Conservation (phyloP, 1,140 invertebrate species). For the Bombus superbus region DNA sequence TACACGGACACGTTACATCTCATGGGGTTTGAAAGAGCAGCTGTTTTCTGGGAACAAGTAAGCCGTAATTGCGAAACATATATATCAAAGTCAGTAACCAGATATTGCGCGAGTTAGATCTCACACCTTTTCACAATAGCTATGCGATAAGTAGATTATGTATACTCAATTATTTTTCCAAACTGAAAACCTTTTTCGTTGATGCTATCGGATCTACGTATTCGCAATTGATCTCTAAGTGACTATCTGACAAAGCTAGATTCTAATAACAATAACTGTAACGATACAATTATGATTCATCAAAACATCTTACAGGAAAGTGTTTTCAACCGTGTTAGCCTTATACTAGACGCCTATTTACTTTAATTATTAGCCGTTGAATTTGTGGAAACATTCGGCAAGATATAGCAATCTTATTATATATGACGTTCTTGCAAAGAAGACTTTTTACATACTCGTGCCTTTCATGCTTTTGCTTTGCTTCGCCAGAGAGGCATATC, state of each 20-base stretch:
- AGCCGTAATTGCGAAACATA: slow-evolving; percentile 46
- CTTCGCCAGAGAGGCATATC: neutral
- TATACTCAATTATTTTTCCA: slow-evolving; percentile 20
- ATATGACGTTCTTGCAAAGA: too few species aligned
- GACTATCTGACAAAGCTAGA: too few species aligned
- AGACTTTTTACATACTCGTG: too few species aligned
- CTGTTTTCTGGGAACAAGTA: slow-evolving; percentile 48
- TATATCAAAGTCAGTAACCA: slow-evolving; percentile 54
- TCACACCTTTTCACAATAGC: slow-evolving; percentile 32
- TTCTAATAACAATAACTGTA: neutral
- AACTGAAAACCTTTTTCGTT: neutral
- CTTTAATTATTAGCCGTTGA: neutral
- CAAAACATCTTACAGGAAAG: neutral
- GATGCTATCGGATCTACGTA: neutral
- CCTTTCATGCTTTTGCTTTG: neutral
- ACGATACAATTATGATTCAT: neutral
- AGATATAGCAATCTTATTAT: neutral
- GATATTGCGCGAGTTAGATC: slow-evolving; percentile 27
- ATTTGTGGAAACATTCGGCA: neutral
- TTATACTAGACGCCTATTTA: too few species aligned
- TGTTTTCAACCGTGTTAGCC: neutral
- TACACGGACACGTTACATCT: slow-evolving; percentile 13
- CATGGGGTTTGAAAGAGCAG: slow-evolving; percentile 1
- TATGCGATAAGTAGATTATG: slow-evolving; percentile 23
- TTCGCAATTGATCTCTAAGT: neutral